Percentiles rank a stretch among this genome's conserved stretches.
These are phyloP conservation scores for Umimayanthus kanabou DNA, from an alignment of 92 coral and sea anemone genomes.

Conservation along the genomic window DNA sequence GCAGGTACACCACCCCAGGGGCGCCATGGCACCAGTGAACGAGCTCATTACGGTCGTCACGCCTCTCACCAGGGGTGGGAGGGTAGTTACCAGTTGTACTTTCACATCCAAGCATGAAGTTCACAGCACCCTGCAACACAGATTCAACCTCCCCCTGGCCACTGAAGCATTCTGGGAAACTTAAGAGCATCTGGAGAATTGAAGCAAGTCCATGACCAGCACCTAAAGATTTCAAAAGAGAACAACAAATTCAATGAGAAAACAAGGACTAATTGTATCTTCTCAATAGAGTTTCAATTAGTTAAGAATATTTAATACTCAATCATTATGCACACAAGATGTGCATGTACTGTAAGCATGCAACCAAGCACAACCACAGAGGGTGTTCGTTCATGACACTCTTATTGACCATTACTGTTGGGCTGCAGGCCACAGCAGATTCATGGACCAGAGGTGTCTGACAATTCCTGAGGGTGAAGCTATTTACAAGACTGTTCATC, in stretches of 20 bases:
- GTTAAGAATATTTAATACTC: no score
- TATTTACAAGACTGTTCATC: no score
- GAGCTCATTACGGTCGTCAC: conserved; percentile 59
- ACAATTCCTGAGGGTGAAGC: no score
- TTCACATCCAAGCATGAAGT: conserved; percentile 70
- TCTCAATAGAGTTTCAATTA: no score
- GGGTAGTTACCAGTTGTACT: conserved; percentile 82
- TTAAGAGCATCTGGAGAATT: conserved; percentile 80
- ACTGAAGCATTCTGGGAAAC: conserved; percentile 75
- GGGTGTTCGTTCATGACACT: no score
- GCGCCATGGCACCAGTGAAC: conserved; percentile 99
- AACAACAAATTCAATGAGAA: not conserved
- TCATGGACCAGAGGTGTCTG: no score
- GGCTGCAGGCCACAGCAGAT: no score
- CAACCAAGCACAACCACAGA: no score
- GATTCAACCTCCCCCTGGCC: conserved; percentile 68
- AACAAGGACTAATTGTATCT: no score
- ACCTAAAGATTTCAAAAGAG: conserved; percentile 51
- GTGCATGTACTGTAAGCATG: no score
- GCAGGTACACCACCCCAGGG: conserved; percentile 90
- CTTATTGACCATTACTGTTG: no score
- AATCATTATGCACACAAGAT: no score
- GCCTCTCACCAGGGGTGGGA: conserved; percentile 64
- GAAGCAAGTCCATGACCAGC: conserved; percentile 94
- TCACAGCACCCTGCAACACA: conserved; percentile 66